Percentiles rank a stretch among this genome's conserved stretches.
Conservation (phyloP, 2,797 vertebrate species). For the Gymnoscopelus braueri region DNA sequence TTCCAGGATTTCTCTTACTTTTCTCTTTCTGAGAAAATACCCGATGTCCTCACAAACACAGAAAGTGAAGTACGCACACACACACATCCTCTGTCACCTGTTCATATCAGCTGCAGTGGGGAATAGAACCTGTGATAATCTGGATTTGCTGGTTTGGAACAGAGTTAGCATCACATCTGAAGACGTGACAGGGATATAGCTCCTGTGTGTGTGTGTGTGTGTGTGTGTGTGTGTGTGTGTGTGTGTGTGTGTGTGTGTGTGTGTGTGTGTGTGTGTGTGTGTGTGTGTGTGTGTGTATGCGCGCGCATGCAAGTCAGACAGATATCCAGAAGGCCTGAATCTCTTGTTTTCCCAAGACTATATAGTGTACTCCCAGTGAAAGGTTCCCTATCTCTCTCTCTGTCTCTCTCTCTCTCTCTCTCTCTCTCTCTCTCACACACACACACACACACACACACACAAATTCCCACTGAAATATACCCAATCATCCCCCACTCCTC, state of each 20-base stretch:
- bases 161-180: conserved; percentile 53
- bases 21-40: too few relatives aligned
- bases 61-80: not conserved
- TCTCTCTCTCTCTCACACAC: conserved; percentile 2
- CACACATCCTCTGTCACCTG: conserved; percentile 19
- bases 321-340: conserved; percentile 54
- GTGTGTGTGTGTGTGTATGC: conserved; percentile 29
- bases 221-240: conserved; percentile 26
- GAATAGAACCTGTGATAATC: conserved; percentile 65
- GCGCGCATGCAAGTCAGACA: conserved; percentile 22
- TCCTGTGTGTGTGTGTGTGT: conserved; percentile 24
- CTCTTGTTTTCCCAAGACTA: conserved; percentile 60
- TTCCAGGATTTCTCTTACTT: too few relatives aligned
- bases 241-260: conserved; percentile 23
- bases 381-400: not conserved
- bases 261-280: conserved; percentile 24
- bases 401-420: conserved; percentile 7
- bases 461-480: conserved; percentile 56
- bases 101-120: conserved; percentile 49
- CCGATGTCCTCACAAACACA: not conserved
- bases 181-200: conserved; percentile 31
- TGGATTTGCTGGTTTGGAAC: conserved; percentile 67
- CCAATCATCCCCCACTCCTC: conserved; percentile 69
- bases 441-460: conserved; percentile 22
- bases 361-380: conserved; percentile 67